phyloP scores from a whole-genome alignment of 2,888 invertebrate genomes.

The Hirtodrosophila histrioides region DNA sequence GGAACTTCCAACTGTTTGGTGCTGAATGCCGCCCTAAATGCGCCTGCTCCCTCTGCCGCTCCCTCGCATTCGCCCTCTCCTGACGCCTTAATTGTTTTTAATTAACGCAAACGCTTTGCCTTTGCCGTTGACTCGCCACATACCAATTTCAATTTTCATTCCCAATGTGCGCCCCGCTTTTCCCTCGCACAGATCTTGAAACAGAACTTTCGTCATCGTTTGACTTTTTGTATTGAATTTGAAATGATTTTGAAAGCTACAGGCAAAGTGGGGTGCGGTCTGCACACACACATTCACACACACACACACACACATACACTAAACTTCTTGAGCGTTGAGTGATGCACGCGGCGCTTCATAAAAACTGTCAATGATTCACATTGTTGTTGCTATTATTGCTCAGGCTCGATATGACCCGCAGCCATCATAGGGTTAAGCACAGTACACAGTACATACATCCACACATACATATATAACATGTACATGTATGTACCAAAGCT shows the following conservation, averaged over 20 bases:
- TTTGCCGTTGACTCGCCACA: conserved; percentile 70
- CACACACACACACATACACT: background rate
- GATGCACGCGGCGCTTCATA: conserved; percentile 76
- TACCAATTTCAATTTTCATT: conserved; percentile 67
- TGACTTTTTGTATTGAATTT: conserved; percentile 78
- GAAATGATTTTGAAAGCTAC: conserved; percentile 77
- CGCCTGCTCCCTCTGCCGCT: conserved; percentile 25
- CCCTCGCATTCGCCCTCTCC: conserved; percentile 34
- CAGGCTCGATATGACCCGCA: conserved; percentile 62
- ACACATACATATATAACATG: background rate
- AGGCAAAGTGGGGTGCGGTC: conserved; percentile 71
- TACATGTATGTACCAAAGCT: background rate
- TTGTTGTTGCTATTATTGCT: conserved; percentile 31
- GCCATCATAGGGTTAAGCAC: conserved; percentile 70
- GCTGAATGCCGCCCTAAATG: conserved; percentile 35
- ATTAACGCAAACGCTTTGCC: conserved; percentile 81
- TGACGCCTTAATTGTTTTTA: conserved; percentile 83
- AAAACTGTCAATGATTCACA: conserved; percentile 79
- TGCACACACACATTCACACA: conserved; percentile 15
- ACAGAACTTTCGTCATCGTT: conserved; percentile 71
- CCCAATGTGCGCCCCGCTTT: background rate
- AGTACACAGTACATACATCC: conserved; percentile 14
- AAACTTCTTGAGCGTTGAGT: conserved; percentile 65
- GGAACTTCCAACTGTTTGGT: conserved; percentile 33
- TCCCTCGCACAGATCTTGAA: conserved; percentile 21